Evolutionary conservation across 2,888 invertebrate species (phyloP), one percentile per base, ranked within the genome.

Genomic region (Ectemnius cavifrons): DNA sequence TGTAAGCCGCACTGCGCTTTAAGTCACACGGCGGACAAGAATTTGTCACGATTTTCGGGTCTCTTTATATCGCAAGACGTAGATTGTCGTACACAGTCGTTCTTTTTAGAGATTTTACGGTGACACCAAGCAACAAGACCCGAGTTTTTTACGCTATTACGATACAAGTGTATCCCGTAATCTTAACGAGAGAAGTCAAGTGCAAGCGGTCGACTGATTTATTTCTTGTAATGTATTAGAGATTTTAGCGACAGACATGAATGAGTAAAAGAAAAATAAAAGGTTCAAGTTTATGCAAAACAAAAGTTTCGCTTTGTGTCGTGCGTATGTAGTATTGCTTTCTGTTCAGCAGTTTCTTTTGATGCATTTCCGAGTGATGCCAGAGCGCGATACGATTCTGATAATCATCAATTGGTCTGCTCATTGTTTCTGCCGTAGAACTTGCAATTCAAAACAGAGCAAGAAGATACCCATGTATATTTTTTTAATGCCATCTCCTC

Each of bases 291-390:
- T 37, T 37, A 67, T 61, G 56, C 49, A 64, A 46, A 62, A 62
- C 66, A 28, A 18, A 28, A 18, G 49, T 66, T 47, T 47, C 49
- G 1, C 52, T 56, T 57, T 64, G 16, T 46, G 45, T 61, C 28
- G 14, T 45, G 28, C n/a, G 16, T 63, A 5, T 63, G 57, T 59
- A 37, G 49, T 18, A 18, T 63, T 59, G 58, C 63, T 20, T 37
- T 63, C 16, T 58, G 27, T 62, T 61, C 46, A 14, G 59, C n/a
- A 67, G 63, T 71, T 66, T 69, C 28, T 63, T 16, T 69, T 52
- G 67, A 67, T 77, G 77, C 75, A 77, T 78, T 77, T 82, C 63
- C 72, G 64, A 73, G 60, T 75, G 63, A 81, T 79, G 71, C 76
- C 73, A 76, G 78, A 73, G 73, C 66, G 66, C 67, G 72, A 82